A percentile compares a stretch with the other conserved stretches of the same genome.
These are phyloP conservation scores for Galerucella nymphaeae DNA, from an alignment of 2,888 invertebrate species.

Conservation along the genomic window DNA sequence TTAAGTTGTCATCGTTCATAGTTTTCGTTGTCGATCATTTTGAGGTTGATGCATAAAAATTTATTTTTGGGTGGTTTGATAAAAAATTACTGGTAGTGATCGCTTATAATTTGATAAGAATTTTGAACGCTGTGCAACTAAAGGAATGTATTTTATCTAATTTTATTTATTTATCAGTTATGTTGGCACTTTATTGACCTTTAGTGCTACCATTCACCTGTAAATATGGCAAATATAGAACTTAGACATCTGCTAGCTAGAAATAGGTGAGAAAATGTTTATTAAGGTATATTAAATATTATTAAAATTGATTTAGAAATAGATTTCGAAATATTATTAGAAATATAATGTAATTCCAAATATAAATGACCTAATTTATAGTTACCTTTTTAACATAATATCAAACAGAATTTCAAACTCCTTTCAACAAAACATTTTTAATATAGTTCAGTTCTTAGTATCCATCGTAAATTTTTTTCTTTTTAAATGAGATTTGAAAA, in stretches of 20 bases:
- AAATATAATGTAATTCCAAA: neutral
- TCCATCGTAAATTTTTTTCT: no score
- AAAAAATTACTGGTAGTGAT: conserved; percentile 22
- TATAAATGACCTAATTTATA: no score
- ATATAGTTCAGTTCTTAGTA: no score
- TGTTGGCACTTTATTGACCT: conserved; percentile 45
- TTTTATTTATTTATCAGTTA: conserved; percentile 27
- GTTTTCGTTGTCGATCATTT: conserved; percentile 18
- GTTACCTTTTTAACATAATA: no score
- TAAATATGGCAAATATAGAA: conserved; percentile 62
- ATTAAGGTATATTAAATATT: neutral
- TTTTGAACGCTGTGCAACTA: neutral
- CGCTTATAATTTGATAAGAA: conserved; percentile 12
- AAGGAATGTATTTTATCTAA: conserved; percentile 18
- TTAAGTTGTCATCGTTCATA: conserved; percentile 22
- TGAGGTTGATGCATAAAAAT: conserved; percentile 24
- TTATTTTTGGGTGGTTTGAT: conserved; percentile 3
- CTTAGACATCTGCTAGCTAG: conserved; percentile 61
- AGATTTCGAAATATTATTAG: neutral
- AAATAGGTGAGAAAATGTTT: conserved; percentile 55
- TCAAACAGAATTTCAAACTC: no score
- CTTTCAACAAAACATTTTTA: no score
- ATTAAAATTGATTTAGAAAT: neutral
- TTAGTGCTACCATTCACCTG: conserved; percentile 22
- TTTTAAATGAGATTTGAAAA: no score